phyloP scores from a whole-genome alignment of 2,888 invertebrate species.

The Sarcophaga variegata region DNA sequence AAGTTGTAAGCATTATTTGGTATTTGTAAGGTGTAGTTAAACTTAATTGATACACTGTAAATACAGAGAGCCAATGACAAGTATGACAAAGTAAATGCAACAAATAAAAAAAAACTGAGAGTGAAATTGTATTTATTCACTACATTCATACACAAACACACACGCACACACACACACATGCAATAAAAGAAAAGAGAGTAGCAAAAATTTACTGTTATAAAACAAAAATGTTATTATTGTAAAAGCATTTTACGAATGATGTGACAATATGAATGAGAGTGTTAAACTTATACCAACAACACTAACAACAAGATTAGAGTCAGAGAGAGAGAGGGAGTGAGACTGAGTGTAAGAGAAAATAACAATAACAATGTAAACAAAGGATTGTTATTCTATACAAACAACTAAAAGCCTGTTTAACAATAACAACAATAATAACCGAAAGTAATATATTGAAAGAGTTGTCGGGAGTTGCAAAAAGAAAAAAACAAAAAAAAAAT shows the following conservation, averaged over 20 bases:
- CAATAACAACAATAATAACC: slow-evolving; percentile 32
- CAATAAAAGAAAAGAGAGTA: background rate
- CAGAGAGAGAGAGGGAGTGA: background rate
- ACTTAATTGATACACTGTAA: no score
- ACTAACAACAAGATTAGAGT: background rate
- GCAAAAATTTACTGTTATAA: background rate
- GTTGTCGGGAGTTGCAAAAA: background rate
- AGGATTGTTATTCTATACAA: background rate
- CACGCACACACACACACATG: background rate
- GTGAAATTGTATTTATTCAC: background rate
- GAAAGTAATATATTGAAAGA: slow-evolving; percentile 28
- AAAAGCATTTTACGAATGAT: slow-evolving; percentile 61
- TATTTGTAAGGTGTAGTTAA: no score
- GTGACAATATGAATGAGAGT: slow-evolving; percentile 66
- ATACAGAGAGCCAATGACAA: no score
- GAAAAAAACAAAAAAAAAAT: background rate
- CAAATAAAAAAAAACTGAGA: background rate
- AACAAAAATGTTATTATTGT: slow-evolving; percentile 20
- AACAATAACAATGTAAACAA: background rate
- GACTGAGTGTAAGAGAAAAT: background rate
- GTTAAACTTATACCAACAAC: slow-evolving; percentile 23
- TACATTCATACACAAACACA: background rate
- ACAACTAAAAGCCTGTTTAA: background rate
- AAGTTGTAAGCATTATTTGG: no score
- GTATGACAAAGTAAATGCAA: background rate